These are phyloP conservation scores for Himalopsyche tibetana DNA, from an alignment of 2,888 invertebrate genomes.

Conservation along the genomic window DNA sequence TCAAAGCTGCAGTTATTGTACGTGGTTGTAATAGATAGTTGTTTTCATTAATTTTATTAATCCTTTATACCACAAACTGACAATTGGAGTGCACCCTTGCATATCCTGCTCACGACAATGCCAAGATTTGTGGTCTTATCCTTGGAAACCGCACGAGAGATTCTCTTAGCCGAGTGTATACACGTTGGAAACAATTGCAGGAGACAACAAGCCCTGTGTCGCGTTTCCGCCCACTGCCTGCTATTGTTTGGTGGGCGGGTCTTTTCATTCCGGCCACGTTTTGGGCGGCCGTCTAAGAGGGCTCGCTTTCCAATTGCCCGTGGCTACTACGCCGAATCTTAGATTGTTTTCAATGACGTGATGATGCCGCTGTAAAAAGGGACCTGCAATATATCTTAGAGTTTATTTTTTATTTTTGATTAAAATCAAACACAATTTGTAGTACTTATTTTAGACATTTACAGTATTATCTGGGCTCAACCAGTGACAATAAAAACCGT, in stretches of 20 bases:
- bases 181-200: slow-evolving; percentile 16
- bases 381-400: not conserved
- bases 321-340: not conserved
- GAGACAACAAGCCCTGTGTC: slow-evolving; percentile 21
- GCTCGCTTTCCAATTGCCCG: slow-evolving; percentile 22
- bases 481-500: too few species aligned
- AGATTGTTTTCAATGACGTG: slow-evolving; percentile 15
- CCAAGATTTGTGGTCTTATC: slow-evolving; percentile 11
- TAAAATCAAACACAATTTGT: too few species aligned
- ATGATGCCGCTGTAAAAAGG: not conserved
- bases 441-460: too few species aligned
- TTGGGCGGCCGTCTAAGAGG: slow-evolving; percentile 1
- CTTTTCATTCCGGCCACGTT: slow-evolving; percentile 53
- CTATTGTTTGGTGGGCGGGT: slow-evolving; percentile 37
- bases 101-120: slow-evolving; percentile 22
- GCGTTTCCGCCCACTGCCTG: slow-evolving; percentile 45
- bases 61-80: not conserved
- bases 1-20: too few species aligned
- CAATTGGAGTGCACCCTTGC: slow-evolving; percentile 22
- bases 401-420: too few species aligned
- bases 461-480: too few species aligned
- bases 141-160: not conserved
- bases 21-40: too few species aligned
- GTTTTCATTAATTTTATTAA: not conserved
- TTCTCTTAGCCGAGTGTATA: not conserved